Base-by-base conservation (phyloP, 2,797 vertebrate species). In the Synaphobranchus kaupii region DNA sequence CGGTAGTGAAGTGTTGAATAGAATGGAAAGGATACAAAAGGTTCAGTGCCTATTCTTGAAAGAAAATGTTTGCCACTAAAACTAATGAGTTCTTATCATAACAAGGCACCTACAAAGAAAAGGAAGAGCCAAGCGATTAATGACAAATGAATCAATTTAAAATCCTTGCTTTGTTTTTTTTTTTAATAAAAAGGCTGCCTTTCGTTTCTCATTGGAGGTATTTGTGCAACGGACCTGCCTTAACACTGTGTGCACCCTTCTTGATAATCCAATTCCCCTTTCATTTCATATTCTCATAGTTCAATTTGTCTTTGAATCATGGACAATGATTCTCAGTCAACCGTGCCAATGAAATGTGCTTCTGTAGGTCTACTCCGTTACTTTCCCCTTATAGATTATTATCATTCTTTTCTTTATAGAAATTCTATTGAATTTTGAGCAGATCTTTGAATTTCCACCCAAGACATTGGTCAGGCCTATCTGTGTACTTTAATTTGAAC, bases 51-150 rank as follows among this genome's bases (percentile, higher is more conserved):
- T 25, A 82, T 85, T 78, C 60, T 66, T 88, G 60, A 60, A 54
- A 48, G 71, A 52, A 80, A 88, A 88, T 39, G 68, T 50, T 68
- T 83, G 84, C 87, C 85, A 83, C 63, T 71, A 83, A 66, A 73
- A 86, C 85, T 71, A 86, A 86, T 85, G 47, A 80, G 60, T 85
- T 73, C 48, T 85, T 68, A 85, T 88, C 48, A 86, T 84, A 83
- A 86, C 63, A 13, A 88, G 78, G 85, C 44, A 86, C 78, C 68
- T 66, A 63, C 76, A 15, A 44, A 83, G 52, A 83, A 68, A 58
- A 50, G 81, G 50, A 73, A 83, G 78, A 83, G 81, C 58, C 60
- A 52, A 20, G 78, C 60, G 44, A 85, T 88, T 88, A 85, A 88
- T 86, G 85, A 86, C 22, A 71, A 86, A 86, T 54, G 66, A 84